A percentile compares a stretch with the other conserved stretches of the same genome.
phyloP scores from a whole-genome alignment of 2,888 invertebrate species.

The Orgyia antiqua region DNA sequence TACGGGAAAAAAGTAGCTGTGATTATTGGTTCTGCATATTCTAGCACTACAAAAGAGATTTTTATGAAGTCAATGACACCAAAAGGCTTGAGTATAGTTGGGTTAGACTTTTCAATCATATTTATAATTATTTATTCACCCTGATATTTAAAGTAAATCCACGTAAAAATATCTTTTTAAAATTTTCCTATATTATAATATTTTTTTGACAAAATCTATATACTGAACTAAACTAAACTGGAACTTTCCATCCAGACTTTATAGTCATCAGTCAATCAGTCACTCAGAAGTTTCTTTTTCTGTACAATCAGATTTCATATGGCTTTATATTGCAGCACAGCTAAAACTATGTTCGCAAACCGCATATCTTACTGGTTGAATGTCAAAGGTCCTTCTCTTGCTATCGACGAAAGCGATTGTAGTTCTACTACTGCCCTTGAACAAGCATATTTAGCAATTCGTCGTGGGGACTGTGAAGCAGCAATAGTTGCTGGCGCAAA shows the following conservation, averaged over 20 bases:
- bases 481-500: conserved; percentile 81
- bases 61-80: background rate
- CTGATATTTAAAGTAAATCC: no score
- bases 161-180: background rate
- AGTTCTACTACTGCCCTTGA: conserved; percentile 34
- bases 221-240: no score
- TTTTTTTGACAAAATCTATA: no score
- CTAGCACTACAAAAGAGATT: background rate
- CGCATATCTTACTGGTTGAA: no score
- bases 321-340: background rate
- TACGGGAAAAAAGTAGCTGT: background rate
- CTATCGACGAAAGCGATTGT: conserved; percentile 26
- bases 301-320: no score
- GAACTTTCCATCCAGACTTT: no score
- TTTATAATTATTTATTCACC: background rate
- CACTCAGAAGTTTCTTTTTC: no score
- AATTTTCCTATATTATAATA: background rate
- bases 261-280: no score
- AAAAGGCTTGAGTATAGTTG: background rate
- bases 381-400: conserved; percentile 41
- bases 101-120: background rate
- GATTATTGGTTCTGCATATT: background rate
- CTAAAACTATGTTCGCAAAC: conserved; percentile 42
- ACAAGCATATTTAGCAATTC: conserved; percentile 43
- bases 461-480: conserved; percentile 47